Percentiles rank a stretch among this genome's conserved stretches.
phyloP scores from a whole-genome alignment of 2,797 vertebrate species.

The Semaprochilodus insignis region DNA sequence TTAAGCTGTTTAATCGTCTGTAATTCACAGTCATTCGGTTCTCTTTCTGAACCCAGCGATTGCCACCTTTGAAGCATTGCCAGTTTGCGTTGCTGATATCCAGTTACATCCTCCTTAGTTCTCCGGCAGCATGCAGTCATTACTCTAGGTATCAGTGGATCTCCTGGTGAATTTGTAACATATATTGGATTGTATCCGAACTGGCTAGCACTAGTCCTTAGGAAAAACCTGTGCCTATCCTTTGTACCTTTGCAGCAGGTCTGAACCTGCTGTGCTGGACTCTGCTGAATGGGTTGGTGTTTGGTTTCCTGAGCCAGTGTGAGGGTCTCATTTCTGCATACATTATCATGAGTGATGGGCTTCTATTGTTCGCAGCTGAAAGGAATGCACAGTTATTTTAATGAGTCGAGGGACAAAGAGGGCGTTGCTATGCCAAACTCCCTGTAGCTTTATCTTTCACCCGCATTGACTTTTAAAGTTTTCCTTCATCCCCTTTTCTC shows the following conservation, averaged over 20 bases:
- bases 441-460: slow-evolving; percentile 34
- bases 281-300: slow-evolving; percentile 21
- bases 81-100: too few relatives aligned
- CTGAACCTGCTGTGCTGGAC: background rate
- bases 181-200: background rate
- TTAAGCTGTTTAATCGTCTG: too few relatives aligned
- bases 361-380: slow-evolving; percentile 72
- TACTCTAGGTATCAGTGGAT: background rate
- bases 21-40: too few relatives aligned
- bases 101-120: too few relatives aligned
- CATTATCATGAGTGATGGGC: slow-evolving; percentile 71
- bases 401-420: slow-evolving; percentile 71
- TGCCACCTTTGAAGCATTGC: too few relatives aligned
- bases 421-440: slow-evolving; percentile 47
- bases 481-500: slow-evolving; percentile 51
- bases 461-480: slow-evolving; percentile 31
- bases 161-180: background rate
- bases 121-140: background rate
- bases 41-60: too few relatives aligned
- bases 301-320: slow-evolving; percentile 40
- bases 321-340: slow-evolving; percentile 50
- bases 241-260: background rate
- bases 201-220: background rate
- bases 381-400: slow-evolving; percentile 73
- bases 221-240: background rate